Conservation (phyloP, 2,113 vertebrate species). For the Tupaia tana region DNA sequence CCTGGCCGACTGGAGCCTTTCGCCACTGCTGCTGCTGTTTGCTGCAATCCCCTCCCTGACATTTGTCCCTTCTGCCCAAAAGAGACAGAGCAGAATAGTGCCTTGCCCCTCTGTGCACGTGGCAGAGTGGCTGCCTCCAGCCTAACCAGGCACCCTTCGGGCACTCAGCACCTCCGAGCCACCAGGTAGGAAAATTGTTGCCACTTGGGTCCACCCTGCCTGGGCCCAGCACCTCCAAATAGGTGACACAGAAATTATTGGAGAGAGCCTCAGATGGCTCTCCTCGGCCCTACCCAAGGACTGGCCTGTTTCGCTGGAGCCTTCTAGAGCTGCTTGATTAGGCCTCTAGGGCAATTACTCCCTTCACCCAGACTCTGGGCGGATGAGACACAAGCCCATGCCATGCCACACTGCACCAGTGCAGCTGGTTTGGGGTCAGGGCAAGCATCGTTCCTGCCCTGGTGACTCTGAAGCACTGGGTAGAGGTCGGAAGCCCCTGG, state of each 20-base stretch:
- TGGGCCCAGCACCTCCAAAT: background rate
- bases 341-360: conserved; percentile 21
- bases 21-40: background rate
- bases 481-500: no score
- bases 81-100: background rate
- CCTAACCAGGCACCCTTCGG: background rate
- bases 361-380: background rate
- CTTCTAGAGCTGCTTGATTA: background rate
- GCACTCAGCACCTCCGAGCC: background rate
- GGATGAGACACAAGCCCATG: rapidly evolving
- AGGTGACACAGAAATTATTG: conserved; percentile 53
- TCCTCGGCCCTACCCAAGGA: background rate
- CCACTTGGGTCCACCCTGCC: background rate
- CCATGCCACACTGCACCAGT: rapidly evolving
- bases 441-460: background rate
- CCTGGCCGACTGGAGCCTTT: background rate
- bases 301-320: conserved; percentile 57
- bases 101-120: rapidly evolving
- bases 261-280: background rate
- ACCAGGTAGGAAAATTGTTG: background rate
- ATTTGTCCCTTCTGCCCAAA: background rate
- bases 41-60: background rate
- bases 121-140: background rate
- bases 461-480: background rate
- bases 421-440: rapidly evolving